phyloP scores from a whole-genome alignment of 1,140 invertebrate species.

The Zaprionus tsacasi region DNA sequence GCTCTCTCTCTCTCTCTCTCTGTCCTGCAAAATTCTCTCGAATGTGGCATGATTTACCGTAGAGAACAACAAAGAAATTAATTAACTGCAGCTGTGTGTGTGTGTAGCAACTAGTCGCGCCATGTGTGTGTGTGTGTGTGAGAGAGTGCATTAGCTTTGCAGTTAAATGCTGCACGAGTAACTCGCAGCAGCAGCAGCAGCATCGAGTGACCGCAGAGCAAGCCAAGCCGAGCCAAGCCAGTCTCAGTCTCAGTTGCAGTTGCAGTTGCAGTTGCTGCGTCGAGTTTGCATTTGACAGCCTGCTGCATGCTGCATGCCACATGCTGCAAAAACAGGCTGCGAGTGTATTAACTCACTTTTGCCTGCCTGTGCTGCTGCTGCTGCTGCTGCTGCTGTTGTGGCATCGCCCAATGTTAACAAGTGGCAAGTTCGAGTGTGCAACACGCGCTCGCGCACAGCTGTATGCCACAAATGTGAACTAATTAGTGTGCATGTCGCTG shows the following conservation, averaged over 20 bases:
- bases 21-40: slow-evolving; percentile 46
- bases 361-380: slow-evolving; percentile 43
- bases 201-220: slow-evolving; percentile 18
- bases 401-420: slow-evolving; percentile 58
- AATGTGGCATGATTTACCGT: slow-evolving; percentile 78
- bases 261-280: slow-evolving; percentile 15
- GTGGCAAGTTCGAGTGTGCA: slow-evolving; percentile 71
- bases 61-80: slow-evolving; percentile 83
- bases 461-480: slow-evolving; percentile 63
- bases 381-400: slow-evolving; percentile 12
- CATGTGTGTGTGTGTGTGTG: slow-evolving; percentile 40
- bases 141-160: slow-evolving; percentile 77
- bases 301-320: slow-evolving; percentile 57
- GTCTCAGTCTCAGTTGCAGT: slow-evolving; percentile 19
- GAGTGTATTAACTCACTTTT: slow-evolving; percentile 75
- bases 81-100: slow-evolving; percentile 75
- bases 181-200: slow-evolving; percentile 45
- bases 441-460: slow-evolving; percentile 28
- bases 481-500: slow-evolving; percentile 82
- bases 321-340: slow-evolving; percentile 69
- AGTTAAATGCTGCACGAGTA: slow-evolving; percentile 70
- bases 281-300: slow-evolving; percentile 76
- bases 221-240: slow-evolving; percentile 9
- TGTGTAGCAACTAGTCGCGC: slow-evolving; percentile 20
- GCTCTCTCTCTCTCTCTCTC: neutral